phyloP scores from a whole-genome alignment of 2,797 vertebrate genomes.

The Danionella dracula region DNA sequence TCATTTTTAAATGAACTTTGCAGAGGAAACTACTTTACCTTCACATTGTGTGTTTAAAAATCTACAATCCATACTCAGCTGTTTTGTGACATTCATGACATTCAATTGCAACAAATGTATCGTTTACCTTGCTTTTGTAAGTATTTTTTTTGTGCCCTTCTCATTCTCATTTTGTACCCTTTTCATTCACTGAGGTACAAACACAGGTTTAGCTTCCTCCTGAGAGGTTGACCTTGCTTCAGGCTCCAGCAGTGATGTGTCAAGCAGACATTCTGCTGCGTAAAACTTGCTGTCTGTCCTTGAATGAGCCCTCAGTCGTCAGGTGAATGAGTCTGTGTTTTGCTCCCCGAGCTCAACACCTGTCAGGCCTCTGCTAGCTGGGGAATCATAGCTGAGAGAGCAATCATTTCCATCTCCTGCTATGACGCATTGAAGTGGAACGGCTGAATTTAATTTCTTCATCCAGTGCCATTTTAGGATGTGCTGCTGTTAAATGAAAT shows the following conservation, averaged over 20 bases:
- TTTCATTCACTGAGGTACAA: no score
- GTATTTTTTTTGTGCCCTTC: not conserved
- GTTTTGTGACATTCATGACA: no score
- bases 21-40: no score
- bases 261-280: slow-evolving; percentile 24
- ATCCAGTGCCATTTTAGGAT: not conserved
- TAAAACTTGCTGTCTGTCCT: slow-evolving; percentile 39
- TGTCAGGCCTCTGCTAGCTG: slow-evolving; percentile 24
- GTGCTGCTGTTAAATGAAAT: no score
- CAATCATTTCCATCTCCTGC: slow-evolving; percentile 15
- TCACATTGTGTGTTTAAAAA: no score
- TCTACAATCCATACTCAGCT: no score
- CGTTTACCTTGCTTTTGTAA: no score
- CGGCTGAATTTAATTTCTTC: not conserved
- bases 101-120: no score
- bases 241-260: slow-evolving; percentile 20
- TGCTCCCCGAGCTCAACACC: slow-evolving; percentile 30
- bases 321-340: slow-evolving; percentile 34
- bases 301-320: slow-evolving; percentile 34
- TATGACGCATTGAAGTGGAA: not conserved
- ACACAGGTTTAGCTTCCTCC: not conserved
- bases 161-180: no score
- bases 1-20: no score
- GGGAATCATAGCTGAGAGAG: slow-evolving; percentile 1
- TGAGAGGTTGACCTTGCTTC: slow-evolving; percentile 35